These are phyloP conservation scores for Calliphora vomitoria DNA, from an alignment of 2,888 invertebrate species.

Conservation along the genomic window DNA sequence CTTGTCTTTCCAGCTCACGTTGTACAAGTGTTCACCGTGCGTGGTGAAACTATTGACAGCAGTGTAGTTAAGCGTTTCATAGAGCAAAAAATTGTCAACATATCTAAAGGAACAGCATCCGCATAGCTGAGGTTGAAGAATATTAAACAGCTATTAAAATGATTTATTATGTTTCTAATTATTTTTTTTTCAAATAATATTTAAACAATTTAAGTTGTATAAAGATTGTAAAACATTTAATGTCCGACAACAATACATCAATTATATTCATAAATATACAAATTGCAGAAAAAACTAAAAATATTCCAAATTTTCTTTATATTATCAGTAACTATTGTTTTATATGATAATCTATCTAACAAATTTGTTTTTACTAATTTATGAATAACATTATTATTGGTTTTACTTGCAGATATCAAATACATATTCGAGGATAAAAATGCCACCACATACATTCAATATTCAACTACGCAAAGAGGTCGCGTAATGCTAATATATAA, in stretches of 20 bases:
- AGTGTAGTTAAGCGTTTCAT: conserved; percentile 79
- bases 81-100: conserved; percentile 79
- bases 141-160: conserved; percentile 58
- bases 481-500: conserved; percentile 84
- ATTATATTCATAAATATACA: conserved; percentile 40
- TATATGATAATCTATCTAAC: no score
- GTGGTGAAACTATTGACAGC: conserved; percentile 79
- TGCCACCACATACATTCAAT: conserved; percentile 81
- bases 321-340: background rate
- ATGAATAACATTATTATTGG: background rate
- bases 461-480: conserved; percentile 84
- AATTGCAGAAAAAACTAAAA: background rate
- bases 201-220: conserved; percentile 19
- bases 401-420: conserved; percentile 78
- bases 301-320: conserved; percentile 13
- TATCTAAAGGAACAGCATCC: conserved; percentile 64
- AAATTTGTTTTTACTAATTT: background rate
- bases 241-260: conserved; percentile 7
- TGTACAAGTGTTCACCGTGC: conserved; percentile 82
- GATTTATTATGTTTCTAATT: background rate
- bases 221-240: background rate
- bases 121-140: conserved; percentile 60
- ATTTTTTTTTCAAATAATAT: conserved; percentile 2
- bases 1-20: conserved; percentile 81
- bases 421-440: conserved; percentile 81